phyloP scores from a whole-genome alignment of 1,140 invertebrate species.

The Bradynema listronoti region DNA sequence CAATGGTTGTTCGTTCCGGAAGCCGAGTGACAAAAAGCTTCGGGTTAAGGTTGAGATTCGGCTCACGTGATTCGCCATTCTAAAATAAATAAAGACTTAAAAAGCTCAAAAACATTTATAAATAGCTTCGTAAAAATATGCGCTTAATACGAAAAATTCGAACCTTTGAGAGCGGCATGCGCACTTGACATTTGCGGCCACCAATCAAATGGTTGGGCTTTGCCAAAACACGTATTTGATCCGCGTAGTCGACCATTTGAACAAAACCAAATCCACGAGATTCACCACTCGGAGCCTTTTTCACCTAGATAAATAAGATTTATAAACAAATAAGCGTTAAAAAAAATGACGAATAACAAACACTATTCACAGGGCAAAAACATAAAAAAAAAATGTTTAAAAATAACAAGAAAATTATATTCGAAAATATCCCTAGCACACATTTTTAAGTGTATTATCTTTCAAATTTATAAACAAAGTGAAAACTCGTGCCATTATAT shows the following conservation, averaged over 20 bases:
- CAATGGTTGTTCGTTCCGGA: constrained; percentile 59
- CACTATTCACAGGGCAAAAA: background rate
- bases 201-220: constrained; percentile 28
- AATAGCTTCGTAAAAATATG: too few relatives aligned
- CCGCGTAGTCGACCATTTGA: constrained; percentile 60
- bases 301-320: constrained; percentile 59
- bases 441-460: background rate
- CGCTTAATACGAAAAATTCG: too few relatives aligned
- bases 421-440: background rate
- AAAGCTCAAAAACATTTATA: too few relatives aligned
- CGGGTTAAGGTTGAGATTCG: constrained; percentile 2
- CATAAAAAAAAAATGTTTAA: background rate
- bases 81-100: too few relatives aligned
- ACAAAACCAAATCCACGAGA: constrained; percentile 63
- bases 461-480: background rate
- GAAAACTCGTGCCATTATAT: too few relatives aligned
- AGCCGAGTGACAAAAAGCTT: constrained; percentile 62
- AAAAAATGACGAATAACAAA: background rate
- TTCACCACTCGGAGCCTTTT: constrained; percentile 59
- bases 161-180: constrained; percentile 24
- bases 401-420: background rate
- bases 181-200: constrained; percentile 37
- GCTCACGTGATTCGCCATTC: constrained; percentile 5
- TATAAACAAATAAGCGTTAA: background rate
- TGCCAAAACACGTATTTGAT: constrained; percentile 51